phyloP scores from a whole-genome alignment of 2,113 vertebrate species.

The Lasiurus cinereus region DNA sequence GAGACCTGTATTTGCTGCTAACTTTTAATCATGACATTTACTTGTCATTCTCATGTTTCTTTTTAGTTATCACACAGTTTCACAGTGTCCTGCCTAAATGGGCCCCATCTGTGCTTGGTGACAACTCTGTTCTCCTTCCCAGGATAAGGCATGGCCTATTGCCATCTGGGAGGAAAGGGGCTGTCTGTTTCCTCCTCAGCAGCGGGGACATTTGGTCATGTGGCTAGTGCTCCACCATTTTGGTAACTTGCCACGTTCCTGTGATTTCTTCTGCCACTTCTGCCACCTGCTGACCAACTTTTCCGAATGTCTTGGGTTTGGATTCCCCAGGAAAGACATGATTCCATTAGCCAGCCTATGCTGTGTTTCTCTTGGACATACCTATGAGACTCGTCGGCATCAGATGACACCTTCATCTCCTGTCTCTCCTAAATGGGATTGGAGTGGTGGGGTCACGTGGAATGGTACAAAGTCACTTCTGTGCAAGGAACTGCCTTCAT shows the following conservation, averaged over 20 bases:
- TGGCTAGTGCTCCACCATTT: not conserved
- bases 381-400: not conserved
- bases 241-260: not conserved
- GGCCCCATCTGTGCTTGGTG: not conserved
- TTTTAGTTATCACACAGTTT: not conserved
- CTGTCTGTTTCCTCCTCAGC: not conserved
- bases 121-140: not conserved
- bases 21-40: not conserved
- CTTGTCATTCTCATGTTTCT: not conserved
- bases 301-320: not conserved
- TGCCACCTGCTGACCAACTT: not conserved
- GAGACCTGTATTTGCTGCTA: not conserved
- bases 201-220: no score
- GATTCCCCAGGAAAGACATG: not conserved
- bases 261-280: not conserved
- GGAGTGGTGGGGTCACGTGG: not conserved
- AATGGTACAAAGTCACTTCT: not conserved
- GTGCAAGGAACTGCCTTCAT: not conserved
- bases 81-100: not conserved
- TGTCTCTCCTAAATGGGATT: not conserved
- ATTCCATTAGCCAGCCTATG: not conserved
- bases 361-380: not conserved
- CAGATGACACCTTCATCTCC: not conserved
- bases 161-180: not conserved
- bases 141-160: rapidly evolving